Conservation (phyloP, 2,888 invertebrate genomes). For the Erpobdella octoculata region DNA sequence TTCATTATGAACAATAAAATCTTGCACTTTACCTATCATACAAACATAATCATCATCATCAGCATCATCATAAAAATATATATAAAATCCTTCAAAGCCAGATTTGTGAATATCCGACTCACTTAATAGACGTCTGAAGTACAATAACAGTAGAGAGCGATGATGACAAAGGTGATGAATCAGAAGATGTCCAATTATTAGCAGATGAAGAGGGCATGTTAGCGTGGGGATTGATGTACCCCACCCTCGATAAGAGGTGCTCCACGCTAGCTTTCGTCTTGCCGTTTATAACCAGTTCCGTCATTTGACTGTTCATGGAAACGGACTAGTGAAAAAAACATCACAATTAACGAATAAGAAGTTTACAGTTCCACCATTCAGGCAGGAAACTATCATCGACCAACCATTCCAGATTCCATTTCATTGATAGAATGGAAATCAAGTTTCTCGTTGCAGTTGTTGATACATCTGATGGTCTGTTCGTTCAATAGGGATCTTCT, state of each 20-base stretch:
- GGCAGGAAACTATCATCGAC: conserved; percentile 27
- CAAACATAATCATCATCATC: neutral
- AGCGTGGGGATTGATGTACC: conserved; percentile 81
- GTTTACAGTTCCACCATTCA: neutral
- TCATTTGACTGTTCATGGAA: conserved; percentile 57
- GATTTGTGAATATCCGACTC: too few relatives aligned
- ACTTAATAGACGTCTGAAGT: conserved; percentile 12
- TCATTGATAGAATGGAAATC: conserved; percentile 64
- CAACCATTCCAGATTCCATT: conserved; percentile 69
- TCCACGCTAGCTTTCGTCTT: conserved; percentile 83
- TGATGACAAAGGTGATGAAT: neutral
- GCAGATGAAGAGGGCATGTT: conserved; percentile 72
- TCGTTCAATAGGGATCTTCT: conserved; percentile 48
- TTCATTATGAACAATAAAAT: too few relatives aligned
- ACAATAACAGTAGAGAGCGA: neutral
- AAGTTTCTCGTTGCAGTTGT: conserved; percentile 50
- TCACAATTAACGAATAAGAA: conserved; percentile 6
- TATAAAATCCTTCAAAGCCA: too few relatives aligned
- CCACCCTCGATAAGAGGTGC: conserved; percentile 61
- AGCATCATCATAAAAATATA: neutral
- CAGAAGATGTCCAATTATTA: too few relatives aligned
- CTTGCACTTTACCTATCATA: too few relatives aligned
- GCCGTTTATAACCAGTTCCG: conserved; percentile 83
- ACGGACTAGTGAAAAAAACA: neutral
- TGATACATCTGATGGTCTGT: conserved; percentile 48